phyloP scores from a whole-genome alignment of 2,888 invertebrate genomes.

The Hetaerina titia region DNA sequence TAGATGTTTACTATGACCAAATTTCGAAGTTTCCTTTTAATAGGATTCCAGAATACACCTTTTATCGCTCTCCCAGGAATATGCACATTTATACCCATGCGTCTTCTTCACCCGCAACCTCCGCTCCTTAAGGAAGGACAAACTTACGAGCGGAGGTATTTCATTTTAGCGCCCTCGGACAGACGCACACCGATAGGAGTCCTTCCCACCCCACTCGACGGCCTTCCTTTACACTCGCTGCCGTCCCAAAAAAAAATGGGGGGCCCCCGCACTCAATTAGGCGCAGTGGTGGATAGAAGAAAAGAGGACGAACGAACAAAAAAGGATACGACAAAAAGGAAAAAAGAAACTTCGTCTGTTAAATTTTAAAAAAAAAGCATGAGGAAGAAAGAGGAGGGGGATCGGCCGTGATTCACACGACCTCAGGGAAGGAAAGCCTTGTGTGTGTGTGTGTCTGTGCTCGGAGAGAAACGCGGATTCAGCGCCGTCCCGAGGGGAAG shows the following conservation, averaged over 20 bases:
- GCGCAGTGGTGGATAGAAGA: neutral
- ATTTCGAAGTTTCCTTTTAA: too few relatives aligned
- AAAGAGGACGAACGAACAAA: neutral
- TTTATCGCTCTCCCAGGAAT: neutral
- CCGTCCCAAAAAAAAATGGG: neutral
- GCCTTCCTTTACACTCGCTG: neutral
- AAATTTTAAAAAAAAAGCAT: neutral
- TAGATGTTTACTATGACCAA: too few relatives aligned
- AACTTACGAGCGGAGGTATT: neutral
- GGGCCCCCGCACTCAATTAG: constrained; percentile 9
- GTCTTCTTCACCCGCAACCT: neutral
- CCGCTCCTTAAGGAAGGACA: neutral
- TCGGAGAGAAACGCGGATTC: neutral
- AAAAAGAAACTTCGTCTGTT: neutral
- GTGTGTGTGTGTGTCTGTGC: neutral
- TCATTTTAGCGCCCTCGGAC: constrained; percentile 30
- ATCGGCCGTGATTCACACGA: constrained; percentile 35
- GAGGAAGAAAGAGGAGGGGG: neutral
- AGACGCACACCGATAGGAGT: neutral
- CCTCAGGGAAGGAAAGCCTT: constrained; percentile 12
- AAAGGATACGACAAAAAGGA: neutral
- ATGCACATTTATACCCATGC: neutral
- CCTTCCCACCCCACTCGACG: neutral
- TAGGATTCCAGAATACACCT: neutral
- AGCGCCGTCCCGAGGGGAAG: neutral